Evolutionary conservation across 2,888 invertebrate genomes (phyloP).

Genomic region (Toxonevra muliebris): DNA sequence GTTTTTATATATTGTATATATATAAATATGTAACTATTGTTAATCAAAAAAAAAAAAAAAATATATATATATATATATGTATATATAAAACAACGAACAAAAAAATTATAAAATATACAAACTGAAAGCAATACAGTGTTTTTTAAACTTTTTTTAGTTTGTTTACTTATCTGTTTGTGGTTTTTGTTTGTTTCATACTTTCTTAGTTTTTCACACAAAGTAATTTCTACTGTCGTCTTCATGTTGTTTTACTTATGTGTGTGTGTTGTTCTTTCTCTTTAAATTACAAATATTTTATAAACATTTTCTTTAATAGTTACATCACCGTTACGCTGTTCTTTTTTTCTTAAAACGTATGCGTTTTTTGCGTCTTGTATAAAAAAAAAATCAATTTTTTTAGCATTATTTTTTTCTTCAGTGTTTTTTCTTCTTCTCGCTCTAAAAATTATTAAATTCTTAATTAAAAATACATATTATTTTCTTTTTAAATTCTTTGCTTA

Average conservation of each 20-base stretch:
- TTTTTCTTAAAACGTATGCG: neutral
- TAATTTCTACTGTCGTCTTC: constrained; percentile 3
- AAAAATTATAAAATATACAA: constrained; percentile 5
- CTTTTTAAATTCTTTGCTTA: neutral
- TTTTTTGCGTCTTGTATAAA: neutral
- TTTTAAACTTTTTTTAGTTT: neutral
- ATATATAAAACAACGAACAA: constrained; percentile 18
- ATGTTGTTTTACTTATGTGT: constrained; percentile 12
- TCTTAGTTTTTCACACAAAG: no score
- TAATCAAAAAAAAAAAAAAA: constrained; percentile 22
- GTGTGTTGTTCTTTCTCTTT: neutral
- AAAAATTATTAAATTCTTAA: no score
- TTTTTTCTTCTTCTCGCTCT: neutral
- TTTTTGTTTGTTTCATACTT: constrained; percentile 8
- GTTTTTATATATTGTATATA: no score
- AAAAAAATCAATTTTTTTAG: constrained; percentile 10
- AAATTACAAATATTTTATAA: neutral
- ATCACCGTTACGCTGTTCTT: neutral
- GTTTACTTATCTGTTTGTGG: constrained; percentile 8
- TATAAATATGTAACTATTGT: constrained; percentile 32
- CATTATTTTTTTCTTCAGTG: constrained; percentile 4
- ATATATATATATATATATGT: constrained; percentile 14
- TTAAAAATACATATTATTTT: neutral
- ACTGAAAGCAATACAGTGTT: constrained; percentile 1
- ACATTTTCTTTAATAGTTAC: constrained; percentile 10